phyloP scores from a whole-genome alignment of 2,888 invertebrate genomes.

The Andrena praecox region DNA sequence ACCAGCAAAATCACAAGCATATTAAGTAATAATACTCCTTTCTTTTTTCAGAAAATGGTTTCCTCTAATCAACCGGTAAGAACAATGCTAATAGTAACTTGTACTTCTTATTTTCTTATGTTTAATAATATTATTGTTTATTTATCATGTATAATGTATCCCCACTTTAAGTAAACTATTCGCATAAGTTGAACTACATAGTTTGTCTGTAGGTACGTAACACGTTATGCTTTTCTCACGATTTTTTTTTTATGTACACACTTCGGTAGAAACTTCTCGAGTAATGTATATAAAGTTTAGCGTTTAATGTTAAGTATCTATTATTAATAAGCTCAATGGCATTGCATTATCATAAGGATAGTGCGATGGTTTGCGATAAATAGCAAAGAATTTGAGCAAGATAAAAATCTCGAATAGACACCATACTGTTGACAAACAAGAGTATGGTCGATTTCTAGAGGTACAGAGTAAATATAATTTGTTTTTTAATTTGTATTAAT shows the following conservation, averaged over 20 bases:
- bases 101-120: conserved; percentile 34
- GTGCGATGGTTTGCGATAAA: conserved; percentile 52
- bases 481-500: conserved; percentile 40
- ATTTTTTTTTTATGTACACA: conserved; percentile 39
- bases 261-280: conserved; percentile 8
- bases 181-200: conserved; percentile 25
- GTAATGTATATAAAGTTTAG: conserved; percentile 18
- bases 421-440: conserved; percentile 73
- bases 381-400: conserved; percentile 73
- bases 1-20: conserved; percentile 10
- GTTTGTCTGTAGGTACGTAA: conserved; percentile 54
- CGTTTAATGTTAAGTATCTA: conserved; percentile 10
- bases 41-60: conserved; percentile 83
- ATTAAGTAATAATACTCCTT: conserved; percentile 54
- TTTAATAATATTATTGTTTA: conserved; percentile 37
- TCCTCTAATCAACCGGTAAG: conserved; percentile 84
- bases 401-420: conserved; percentile 82
- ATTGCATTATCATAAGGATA: conserved; percentile 62
- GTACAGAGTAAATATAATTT: conserved; percentile 67
- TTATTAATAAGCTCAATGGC: conserved; percentile 63
- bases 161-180: conserved; percentile 29
- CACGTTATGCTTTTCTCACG: conserved; percentile 23
- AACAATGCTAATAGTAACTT: conserved; percentile 58
- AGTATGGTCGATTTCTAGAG: conserved; percentile 81
- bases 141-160: conserved; percentile 37